These are phyloP conservation scores for Elaphurus davidianus DNA, from an alignment of 2,113 vertebrate genomes.

Conservation along the genomic window DNA sequence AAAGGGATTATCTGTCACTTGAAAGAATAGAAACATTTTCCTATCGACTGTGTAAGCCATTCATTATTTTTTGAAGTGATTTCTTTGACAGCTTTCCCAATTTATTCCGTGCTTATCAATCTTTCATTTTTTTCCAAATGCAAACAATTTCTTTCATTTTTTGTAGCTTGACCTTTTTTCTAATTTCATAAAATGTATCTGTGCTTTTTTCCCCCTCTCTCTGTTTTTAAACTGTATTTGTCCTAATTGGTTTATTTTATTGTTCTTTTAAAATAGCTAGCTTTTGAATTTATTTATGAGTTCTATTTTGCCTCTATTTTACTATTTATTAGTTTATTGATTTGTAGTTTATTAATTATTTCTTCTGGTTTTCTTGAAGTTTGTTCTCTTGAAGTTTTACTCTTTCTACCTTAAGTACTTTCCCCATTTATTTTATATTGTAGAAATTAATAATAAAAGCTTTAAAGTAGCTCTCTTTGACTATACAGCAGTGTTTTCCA, in stretches of 20 bases:
- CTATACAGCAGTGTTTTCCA: not conserved
- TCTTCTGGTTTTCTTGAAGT: not conserved
- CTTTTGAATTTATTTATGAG: slow-evolving; percentile 3
- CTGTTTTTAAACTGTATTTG: not conserved
- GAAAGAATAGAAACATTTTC: not conserved
- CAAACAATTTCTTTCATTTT: not conserved
- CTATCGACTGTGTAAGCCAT: not conserved
- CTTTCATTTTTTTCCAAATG: not conserved
- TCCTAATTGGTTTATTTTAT: not conserved
- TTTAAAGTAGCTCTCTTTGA: not conserved
- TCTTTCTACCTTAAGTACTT: not conserved
- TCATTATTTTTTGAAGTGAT: not conserved
- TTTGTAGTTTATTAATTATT: not conserved
- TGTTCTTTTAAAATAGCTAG: not conserved
- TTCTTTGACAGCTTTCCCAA: not conserved
- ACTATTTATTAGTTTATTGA: not conserved
- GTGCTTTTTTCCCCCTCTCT: not conserved
- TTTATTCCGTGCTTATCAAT: not conserved
- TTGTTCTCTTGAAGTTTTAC: not conserved
- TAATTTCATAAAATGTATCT: not conserved
- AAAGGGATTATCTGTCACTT: not conserved
- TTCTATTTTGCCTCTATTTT: not conserved
- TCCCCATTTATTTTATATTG: not conserved
- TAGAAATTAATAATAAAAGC: not conserved
- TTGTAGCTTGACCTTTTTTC: not conserved